Conservation (phyloP, 2,797 vertebrate genomes). For the Fratercula arctica region DNA sequence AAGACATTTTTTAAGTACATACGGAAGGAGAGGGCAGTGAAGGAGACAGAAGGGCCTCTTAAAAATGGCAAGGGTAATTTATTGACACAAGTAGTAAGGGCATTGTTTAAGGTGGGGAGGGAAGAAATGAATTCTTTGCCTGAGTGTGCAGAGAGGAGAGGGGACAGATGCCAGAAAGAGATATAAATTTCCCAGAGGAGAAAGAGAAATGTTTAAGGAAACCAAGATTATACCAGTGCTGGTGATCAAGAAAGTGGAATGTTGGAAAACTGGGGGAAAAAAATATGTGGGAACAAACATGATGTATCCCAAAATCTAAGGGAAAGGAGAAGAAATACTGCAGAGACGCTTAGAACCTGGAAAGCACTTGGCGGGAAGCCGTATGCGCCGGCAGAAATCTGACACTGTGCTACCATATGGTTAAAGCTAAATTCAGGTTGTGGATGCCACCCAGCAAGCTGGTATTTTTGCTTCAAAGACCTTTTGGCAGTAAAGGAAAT, state of each 20-base stretch:
- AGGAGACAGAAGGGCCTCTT: conserved; percentile 36
- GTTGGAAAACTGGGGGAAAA: background rate
- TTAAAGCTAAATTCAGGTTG: conserved; percentile 55
- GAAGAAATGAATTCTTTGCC: conserved; percentile 25
- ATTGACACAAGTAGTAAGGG: conserved; percentile 44
- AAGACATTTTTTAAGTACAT: conserved; percentile 58
- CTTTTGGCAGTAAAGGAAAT: conserved; percentile 48
- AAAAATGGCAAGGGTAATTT: conserved; percentile 65
- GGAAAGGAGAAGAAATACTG: background rate
- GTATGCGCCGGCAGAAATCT: background rate
- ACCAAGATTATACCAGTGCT: conserved; percentile 37
- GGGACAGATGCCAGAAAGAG: conserved; percentile 58
- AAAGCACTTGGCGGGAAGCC: conserved; percentile 22
- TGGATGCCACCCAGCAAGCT: conserved; percentile 56
- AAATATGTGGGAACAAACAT: background rate
- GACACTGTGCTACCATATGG: conserved; percentile 44
- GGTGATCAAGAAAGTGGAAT: background rate
- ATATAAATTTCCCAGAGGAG: conserved; percentile 61
- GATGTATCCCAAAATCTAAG: background rate
- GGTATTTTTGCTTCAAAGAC: conserved; percentile 69
- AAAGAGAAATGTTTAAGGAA: conserved; percentile 55
- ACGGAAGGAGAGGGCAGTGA: conserved; percentile 48
- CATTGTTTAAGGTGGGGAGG: conserved; percentile 5
- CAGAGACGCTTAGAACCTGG: background rate
- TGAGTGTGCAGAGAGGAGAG: conserved; percentile 46